Percentiles rank a stretch among this genome's conserved stretches.
These are phyloP conservation scores for Dunckerocampus dactyliophorus DNA, from an alignment of 2,113 vertebrate species.

Conservation along the genomic window DNA sequence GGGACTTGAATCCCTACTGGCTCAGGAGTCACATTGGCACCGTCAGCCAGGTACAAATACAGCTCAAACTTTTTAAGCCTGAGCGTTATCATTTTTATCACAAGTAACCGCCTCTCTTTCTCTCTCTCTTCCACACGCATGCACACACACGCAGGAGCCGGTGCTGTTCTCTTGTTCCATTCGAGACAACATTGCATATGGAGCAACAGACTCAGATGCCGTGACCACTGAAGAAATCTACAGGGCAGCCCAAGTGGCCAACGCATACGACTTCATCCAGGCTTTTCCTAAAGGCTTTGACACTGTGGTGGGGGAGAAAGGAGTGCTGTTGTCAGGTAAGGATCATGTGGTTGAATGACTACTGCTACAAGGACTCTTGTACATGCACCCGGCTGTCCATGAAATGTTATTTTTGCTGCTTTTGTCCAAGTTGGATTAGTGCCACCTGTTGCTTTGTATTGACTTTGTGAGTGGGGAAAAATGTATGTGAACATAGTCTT, in stretches of 20 bases:
- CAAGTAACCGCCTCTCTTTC: not conserved
- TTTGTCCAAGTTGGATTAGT: too few relatives aligned
- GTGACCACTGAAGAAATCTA: constrained; percentile 81
- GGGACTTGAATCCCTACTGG: constrained; percentile 88
- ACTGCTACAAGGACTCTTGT: not conserved
- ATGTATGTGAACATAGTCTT: too few relatives aligned
- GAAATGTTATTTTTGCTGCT: not conserved
- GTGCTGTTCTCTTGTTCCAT: constrained; percentile 94
- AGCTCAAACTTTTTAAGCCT: not conserved
- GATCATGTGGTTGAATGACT: not conserved
- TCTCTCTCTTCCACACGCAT: not conserved
- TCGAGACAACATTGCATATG: constrained; percentile 95
- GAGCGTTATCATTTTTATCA: not conserved
- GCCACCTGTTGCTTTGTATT: too few relatives aligned
- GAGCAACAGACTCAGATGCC: constrained; percentile 74
- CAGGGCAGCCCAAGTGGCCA: constrained; percentile 83
- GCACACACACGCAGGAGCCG: constrained; percentile 78
- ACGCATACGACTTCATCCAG: constrained; percentile 83
- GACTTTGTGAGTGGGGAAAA: too few relatives aligned
- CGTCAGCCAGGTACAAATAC: constrained; percentile 88
- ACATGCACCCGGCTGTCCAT: not conserved
- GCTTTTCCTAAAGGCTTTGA: constrained; percentile 86
- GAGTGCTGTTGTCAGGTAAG: constrained; percentile 89
- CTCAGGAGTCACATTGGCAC: constrained; percentile 88
- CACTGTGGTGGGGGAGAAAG: constrained; percentile 95